Evolutionary conservation across 2,888 invertebrate genomes (phyloP).

Genomic region (Cristatella mucedo): DNA sequence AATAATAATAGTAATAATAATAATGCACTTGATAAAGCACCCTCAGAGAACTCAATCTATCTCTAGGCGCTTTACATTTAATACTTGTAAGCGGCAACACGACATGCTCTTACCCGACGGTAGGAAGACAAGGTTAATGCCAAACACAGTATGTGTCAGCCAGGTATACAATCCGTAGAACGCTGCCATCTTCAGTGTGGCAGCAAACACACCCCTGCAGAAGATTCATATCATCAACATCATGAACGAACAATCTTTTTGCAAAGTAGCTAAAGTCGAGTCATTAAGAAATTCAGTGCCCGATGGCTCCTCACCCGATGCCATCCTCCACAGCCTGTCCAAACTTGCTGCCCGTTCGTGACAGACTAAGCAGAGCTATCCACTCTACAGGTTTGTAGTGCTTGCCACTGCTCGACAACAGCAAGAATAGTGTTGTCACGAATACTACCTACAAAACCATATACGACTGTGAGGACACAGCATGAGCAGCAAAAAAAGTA

Average conservation of each 20-base stretch:
- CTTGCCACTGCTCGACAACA: conserved; percentile 66
- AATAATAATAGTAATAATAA: too few species aligned
- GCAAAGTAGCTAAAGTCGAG: not conserved
- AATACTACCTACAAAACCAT: conserved; percentile 68
- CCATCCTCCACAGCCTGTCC: conserved; percentile 41
- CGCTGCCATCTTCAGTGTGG: conserved; percentile 85
- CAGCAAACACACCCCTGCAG: conserved; percentile 73
- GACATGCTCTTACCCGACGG: conserved; percentile 83
- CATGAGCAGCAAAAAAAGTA: too few species aligned
- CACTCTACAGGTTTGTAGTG: conserved; percentile 84
- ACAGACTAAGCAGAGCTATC: conserved; percentile 62
- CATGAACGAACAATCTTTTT: not conserved
- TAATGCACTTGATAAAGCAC: too few species aligned
- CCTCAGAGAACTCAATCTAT: too few species aligned
- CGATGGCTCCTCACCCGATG: conserved; percentile 32
- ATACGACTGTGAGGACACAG: too few species aligned
- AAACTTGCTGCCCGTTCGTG: conserved; percentile 27
- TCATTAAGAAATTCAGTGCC: not conserved
- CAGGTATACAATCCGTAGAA: conserved; percentile 98
- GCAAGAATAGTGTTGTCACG: conserved; percentile 85
- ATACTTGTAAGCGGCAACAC: too few species aligned
- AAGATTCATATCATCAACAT: too few species aligned
- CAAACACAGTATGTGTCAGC: conserved; percentile 86
- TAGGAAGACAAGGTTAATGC: conserved; percentile 78
- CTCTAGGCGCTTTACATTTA: too few species aligned